Conservation (phyloP, 2,888 invertebrate genomes). For the Aphelenchoides bicaudatus region DNA sequence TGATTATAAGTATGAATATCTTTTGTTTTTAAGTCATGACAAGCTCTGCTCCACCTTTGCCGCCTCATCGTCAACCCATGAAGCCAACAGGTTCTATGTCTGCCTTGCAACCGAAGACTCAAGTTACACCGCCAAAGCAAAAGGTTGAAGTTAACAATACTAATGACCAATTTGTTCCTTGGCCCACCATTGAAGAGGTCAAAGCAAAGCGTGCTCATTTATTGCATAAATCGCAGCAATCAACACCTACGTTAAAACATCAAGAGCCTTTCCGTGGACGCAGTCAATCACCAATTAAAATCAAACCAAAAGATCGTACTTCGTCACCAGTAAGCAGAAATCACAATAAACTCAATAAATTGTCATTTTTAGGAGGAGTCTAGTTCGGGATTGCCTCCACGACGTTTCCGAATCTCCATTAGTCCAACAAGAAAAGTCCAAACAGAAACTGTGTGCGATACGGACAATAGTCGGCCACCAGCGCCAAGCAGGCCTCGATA, state of each 20-base stretch:
- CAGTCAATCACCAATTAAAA: neutral
- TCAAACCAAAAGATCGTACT: neutral
- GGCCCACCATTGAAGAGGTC: slow-evolving; percentile 57
- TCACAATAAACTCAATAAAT: slow-evolving; percentile 36
- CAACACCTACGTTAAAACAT: slow-evolving; percentile 2
- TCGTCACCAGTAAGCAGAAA: slow-evolving; percentile 13
- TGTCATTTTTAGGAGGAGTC: slow-evolving; percentile 24
- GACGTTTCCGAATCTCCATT: slow-evolving; percentile 55
- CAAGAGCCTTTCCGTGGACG: slow-evolving; percentile 5
- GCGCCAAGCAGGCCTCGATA: slow-evolving; percentile 26
- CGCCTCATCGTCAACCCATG: neutral
- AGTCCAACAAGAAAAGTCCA: slow-evolving; percentile 50
- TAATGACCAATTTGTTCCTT: slow-evolving; percentile 52
- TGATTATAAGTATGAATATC: neutral
- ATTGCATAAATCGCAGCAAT: neutral
- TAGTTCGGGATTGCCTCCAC: slow-evolving; percentile 19
- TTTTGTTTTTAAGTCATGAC: neutral
- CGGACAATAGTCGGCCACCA: slow-evolving; percentile 6
- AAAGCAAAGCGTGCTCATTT: slow-evolving; percentile 27
- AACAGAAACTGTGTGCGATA: slow-evolving; percentile 12
- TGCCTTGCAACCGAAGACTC: neutral
- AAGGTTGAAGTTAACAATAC: slow-evolving; percentile 29
- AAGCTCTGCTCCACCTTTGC: slow-evolving; percentile 1
- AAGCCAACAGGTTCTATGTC: neutral
- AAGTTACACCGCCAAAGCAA: neutral